Conservation (phyloP, 2,797 vertebrate genomes). For the Pseudocheirus occidentalis region DNA sequence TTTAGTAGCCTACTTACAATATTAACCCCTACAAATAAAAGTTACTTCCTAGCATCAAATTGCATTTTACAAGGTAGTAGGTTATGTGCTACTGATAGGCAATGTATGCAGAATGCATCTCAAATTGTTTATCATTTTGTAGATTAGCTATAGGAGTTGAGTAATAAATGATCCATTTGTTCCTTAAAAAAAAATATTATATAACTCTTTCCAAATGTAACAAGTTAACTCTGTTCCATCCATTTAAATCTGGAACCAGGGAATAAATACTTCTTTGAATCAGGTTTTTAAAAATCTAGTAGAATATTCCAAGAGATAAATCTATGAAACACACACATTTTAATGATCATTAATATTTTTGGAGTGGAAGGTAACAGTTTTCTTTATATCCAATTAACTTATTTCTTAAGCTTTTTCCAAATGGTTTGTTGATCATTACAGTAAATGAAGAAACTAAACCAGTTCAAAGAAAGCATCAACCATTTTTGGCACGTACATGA, state of each 20-base stretch:
- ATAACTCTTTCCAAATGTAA: slow-evolving; percentile 64
- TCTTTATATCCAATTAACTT: slow-evolving; percentile 68
- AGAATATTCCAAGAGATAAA: slow-evolving; percentile 41
- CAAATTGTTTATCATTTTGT: slow-evolving; percentile 41
- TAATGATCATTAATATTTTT: slow-evolving; percentile 57
- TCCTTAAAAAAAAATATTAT: slow-evolving; percentile 48
- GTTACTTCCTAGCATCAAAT: slow-evolving; percentile 37
- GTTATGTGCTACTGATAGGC: not conserved
- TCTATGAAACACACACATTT: slow-evolving; percentile 42
- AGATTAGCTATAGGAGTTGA: slow-evolving; percentile 30
- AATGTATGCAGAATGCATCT: slow-evolving; percentile 34
- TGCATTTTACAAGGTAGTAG: slow-evolving; percentile 16
- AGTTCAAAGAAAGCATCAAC: slow-evolving; percentile 53
- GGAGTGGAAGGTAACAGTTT: slow-evolving; percentile 51
- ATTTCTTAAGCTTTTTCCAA: slow-evolving; percentile 58
- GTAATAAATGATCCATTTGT: slow-evolving; percentile 57
- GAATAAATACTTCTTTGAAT: slow-evolving; percentile 13
- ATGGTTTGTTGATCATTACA: slow-evolving; percentile 57
- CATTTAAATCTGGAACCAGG: slow-evolving; percentile 20
- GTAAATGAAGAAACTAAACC: slow-evolving; percentile 63
- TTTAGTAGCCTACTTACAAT: slow-evolving; percentile 42
- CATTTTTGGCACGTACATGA: slow-evolving; percentile 39
- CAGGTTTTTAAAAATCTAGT: slow-evolving; percentile 54
- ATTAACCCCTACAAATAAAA: slow-evolving; percentile 30
- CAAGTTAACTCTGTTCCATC: slow-evolving; percentile 51